Percentiles rank a stretch among this genome's conserved stretches.
phyloP scores from a whole-genome alignment of 1,140 invertebrate genomes.

The Sesamia nonagrioides region DNA sequence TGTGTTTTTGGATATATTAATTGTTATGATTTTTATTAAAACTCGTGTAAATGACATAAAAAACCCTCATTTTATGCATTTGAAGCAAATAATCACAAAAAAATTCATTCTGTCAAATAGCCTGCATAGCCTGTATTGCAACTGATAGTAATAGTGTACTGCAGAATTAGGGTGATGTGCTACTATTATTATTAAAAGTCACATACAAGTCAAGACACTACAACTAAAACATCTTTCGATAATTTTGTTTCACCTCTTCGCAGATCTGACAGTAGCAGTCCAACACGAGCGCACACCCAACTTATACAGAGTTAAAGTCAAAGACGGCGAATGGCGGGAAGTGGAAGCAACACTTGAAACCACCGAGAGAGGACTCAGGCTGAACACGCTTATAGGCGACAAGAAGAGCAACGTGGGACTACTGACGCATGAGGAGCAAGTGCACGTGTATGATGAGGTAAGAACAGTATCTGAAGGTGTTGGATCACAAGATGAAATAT shows the following conservation, averaged over 20 bases:
- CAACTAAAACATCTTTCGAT: background rate
- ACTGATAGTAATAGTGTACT: no score
- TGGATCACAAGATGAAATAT: no score
- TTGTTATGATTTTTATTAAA: no score
- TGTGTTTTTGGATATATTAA: no score
- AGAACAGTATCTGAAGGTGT: background rate
- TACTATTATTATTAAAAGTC: no score
- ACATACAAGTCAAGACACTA: no score
- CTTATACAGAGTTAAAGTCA: slow-evolving; percentile 71
- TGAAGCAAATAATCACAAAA: no score
- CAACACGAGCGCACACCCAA: slow-evolving; percentile 68
- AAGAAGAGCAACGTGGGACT: slow-evolving; percentile 73
- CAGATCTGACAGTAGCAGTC: slow-evolving; percentile 75
- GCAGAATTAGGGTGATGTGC: no score
- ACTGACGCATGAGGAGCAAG: slow-evolving; percentile 70
- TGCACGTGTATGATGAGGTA: slow-evolving; percentile 82
- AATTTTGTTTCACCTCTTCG: slow-evolving; percentile 23
- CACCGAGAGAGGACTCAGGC: slow-evolving; percentile 61
- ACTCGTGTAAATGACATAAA: no score
- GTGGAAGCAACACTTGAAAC: slow-evolving; percentile 65
- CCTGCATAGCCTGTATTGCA: no score
- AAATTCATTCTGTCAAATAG: no score
- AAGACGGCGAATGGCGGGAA: slow-evolving; percentile 68
- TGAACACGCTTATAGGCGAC: slow-evolving; percentile 69
- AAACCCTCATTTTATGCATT: no score